Evolutionary conservation across 2,888 invertebrate species (phyloP).

Genomic region (Camptogramma bilineatum): DNA sequence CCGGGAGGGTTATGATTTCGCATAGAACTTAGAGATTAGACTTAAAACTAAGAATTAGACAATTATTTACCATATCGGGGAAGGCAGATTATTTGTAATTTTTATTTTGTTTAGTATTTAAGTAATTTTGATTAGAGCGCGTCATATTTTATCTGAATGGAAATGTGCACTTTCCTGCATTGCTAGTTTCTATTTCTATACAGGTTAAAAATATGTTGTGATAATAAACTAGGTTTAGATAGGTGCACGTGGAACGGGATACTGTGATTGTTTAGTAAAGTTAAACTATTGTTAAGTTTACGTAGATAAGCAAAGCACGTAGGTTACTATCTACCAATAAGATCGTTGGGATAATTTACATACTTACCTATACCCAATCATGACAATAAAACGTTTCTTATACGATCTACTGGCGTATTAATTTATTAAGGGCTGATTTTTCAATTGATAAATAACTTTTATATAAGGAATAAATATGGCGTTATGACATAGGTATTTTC

Average conservation of each 20-base stretch:
- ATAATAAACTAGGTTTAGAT: not conserved
- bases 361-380: slow-evolving; percentile 35
- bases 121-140: not conserved
- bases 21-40: slow-evolving; percentile 15
- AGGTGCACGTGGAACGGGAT: slow-evolving; percentile 55
- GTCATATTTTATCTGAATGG: not conserved
- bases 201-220: not conserved
- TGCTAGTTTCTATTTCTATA: not conserved
- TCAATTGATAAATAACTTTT: no score
- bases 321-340: slow-evolving; percentile 35
- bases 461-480: no score
- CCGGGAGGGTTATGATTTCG: slow-evolving; percentile 28
- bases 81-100: not conserved
- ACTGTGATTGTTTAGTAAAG: slow-evolving; percentile 64
- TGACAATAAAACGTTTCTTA: slow-evolving; percentile 57
- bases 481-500: no score
- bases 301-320: not conserved
- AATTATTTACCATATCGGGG: not conserved
- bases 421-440: no score
- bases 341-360: slow-evolving; percentile 52
- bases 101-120: not conserved
- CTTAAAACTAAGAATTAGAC: not conserved
- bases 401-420: slow-evolving; percentile 1
- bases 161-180: not conserved
- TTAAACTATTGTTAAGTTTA: slow-evolving; percentile 27